Evolutionary conservation across 2,888 invertebrate species (phyloP).

Genomic region (Pyrrhia umbra): DNA sequence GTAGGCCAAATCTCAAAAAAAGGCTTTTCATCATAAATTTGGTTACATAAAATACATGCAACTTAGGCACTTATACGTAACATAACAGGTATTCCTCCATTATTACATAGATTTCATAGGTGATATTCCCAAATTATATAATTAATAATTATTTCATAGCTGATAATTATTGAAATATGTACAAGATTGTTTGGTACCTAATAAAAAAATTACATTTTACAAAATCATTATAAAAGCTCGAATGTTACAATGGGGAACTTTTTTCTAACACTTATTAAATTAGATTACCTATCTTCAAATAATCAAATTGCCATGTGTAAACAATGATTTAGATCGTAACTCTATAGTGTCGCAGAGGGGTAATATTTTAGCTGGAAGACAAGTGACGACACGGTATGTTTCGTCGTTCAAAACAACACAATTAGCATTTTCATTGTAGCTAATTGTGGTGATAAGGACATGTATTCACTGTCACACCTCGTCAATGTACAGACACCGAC

Average conservation of each 20-base stretch:
- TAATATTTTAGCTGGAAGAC: constrained; percentile 66
- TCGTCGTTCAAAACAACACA: constrained; percentile 76
- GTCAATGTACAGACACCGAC: constrained; percentile 63
- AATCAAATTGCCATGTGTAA: constrained; percentile 17
- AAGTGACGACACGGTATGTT: constrained; percentile 73
- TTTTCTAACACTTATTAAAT: not conserved
- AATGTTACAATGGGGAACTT: not conserved
- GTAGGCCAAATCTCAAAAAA: no score
- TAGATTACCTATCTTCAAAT: constrained; percentile 14
- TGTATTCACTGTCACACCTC: constrained; percentile 78
- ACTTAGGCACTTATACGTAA: no score
- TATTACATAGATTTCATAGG: no score
- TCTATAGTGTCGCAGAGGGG: constrained; percentile 57
- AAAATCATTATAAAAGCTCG: not conserved
- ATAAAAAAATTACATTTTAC: no score
- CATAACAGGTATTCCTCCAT: no score
- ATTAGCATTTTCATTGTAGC: constrained; percentile 82
- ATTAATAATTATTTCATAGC: no score
- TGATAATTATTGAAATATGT: no score
- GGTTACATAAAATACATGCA: no score
- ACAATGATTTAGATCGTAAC: constrained; percentile 39
- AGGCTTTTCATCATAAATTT: no score
- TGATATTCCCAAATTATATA: no score
- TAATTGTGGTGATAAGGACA: constrained; percentile 76
- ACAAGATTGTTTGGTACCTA: no score